These are phyloP conservation scores for Hydropsyche betteni DNA, from an alignment of 2,888 invertebrate genomes.

Conservation along the genomic window DNA sequence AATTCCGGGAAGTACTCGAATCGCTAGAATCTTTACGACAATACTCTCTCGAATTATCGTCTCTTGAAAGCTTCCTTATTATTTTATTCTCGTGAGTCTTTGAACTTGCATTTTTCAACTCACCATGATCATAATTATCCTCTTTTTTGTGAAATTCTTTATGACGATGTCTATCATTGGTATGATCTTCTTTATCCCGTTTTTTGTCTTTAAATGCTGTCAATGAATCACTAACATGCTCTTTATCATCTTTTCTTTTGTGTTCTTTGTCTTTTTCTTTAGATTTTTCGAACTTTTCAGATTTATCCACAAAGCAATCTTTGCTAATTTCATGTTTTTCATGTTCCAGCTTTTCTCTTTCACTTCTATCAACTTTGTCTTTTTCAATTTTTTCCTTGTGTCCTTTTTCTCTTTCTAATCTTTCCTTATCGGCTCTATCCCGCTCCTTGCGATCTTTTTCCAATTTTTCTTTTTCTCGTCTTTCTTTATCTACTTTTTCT, in stretches of 20 bases:
- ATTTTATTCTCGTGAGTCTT: constrained; percentile 60
- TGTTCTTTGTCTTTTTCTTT: constrained; percentile 55
- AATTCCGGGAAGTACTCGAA: constrained; percentile 62
- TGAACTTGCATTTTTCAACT: constrained; percentile 57
- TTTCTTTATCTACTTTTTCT: constrained; percentile 57
- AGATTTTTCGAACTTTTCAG: constrained; percentile 51
- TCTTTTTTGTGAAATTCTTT: constrained; percentile 65
- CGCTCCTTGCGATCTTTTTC: constrained; percentile 61
- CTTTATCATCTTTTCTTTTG: constrained; percentile 54
- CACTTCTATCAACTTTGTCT: constrained; percentile 54
- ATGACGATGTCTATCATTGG: constrained; percentile 52
- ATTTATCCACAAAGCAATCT: constrained; percentile 37
- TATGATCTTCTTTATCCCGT: constrained; percentile 52
- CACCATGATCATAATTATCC: constrained; percentile 58
- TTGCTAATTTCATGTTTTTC: constrained; percentile 53
- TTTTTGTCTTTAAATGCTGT: constrained; percentile 47
- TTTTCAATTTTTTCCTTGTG: constrained; percentile 58
- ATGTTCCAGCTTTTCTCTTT: constrained; percentile 58
- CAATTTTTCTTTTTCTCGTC: constrained; percentile 53
- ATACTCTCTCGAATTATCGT: constrained; percentile 61
- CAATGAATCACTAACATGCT: constrained; percentile 53
- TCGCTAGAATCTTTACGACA: constrained; percentile 65
- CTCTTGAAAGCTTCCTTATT: constrained; percentile 60
- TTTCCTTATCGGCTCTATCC: constrained; percentile 58
- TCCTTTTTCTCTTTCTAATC: constrained; percentile 57